These are phyloP conservation scores for Pampus argenteus DNA, from an alignment of 2,797 vertebrate genomes.

Conservation along the genomic window DNA sequence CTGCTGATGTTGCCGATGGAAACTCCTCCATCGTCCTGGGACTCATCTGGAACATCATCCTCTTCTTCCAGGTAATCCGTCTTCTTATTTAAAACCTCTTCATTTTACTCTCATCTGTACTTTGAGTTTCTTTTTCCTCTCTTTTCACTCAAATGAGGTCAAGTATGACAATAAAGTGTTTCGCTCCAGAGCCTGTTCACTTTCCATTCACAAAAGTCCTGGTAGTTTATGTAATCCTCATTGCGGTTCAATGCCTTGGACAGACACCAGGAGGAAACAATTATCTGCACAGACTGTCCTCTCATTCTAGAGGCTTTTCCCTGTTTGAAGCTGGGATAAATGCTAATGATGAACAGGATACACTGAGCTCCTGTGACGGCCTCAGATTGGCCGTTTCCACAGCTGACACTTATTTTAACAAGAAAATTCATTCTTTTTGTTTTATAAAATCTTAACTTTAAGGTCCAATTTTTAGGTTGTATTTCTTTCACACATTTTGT, in stretches of 20 bases:
- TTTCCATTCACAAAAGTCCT: slow-evolving; percentile 39
- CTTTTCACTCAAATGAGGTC: slow-evolving; percentile 20
- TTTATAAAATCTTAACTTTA: no score
- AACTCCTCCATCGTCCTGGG: slow-evolving; percentile 97
- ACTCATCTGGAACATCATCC: slow-evolving; percentile 98
- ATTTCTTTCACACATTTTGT: background rate
- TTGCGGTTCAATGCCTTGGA: slow-evolving; percentile 26
- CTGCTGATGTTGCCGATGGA: slow-evolving; percentile 94
- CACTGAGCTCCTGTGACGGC: background rate
- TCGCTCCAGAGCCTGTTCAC: slow-evolving; percentile 25
- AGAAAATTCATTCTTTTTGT: no score
- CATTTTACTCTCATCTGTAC: background rate
- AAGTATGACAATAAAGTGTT: slow-evolving; percentile 21
- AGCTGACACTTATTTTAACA: background rate
- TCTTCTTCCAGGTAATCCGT: slow-evolving; percentile 94
- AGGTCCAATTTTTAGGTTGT: background rate
- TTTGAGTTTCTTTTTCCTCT: slow-evolving; percentile 8
- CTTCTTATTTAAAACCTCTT: background rate
- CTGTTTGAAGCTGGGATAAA: background rate
- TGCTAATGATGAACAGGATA: background rate
- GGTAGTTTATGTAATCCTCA: slow-evolving; percentile 38
- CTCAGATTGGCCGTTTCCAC: background rate
- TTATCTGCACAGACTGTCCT: slow-evolving; percentile 24
- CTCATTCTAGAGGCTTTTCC: background rate
- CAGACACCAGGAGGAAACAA: slow-evolving; percentile 33